phyloP scores from a whole-genome alignment of 2,113 vertebrate species.

The Prietella phreatophila region DNA sequence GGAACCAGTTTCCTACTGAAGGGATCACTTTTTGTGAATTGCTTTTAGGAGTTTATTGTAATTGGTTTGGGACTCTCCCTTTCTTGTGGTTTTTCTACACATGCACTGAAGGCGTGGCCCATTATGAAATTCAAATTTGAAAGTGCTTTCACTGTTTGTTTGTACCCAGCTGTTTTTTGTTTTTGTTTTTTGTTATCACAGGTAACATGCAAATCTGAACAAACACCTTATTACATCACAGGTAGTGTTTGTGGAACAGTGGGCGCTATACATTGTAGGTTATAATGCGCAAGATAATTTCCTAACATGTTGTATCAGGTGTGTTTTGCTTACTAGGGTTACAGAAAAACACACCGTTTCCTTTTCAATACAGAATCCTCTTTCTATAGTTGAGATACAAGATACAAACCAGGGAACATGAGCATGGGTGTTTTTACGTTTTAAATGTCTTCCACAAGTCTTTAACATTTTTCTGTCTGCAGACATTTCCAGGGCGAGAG shows the following conservation, averaged over 20 bases:
- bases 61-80: neutral
- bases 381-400: neutral
- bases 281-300: neutral
- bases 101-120: neutral
- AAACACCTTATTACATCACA: neutral
- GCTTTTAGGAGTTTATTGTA: neutral
- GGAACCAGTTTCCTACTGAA: neutral
- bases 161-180: neutral
- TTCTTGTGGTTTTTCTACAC: conserved; percentile 1
- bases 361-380: neutral
- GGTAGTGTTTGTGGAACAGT: neutral
- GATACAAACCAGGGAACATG: neutral
- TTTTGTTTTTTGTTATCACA: neutral
- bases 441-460: neutral
- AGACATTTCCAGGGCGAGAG: conserved; percentile 77
- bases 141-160: neutral
- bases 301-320: neutral
- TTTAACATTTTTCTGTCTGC: conserved; percentile 36
- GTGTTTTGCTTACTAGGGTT: neutral
- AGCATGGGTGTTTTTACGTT: neutral
- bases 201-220: neutral
- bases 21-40: neutral
- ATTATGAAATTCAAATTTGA: neutral
- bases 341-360: neutral
- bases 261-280: neutral